phyloP scores from a whole-genome alignment of 1,140 invertebrate species.

The Tetragnatha versicolor region DNA sequence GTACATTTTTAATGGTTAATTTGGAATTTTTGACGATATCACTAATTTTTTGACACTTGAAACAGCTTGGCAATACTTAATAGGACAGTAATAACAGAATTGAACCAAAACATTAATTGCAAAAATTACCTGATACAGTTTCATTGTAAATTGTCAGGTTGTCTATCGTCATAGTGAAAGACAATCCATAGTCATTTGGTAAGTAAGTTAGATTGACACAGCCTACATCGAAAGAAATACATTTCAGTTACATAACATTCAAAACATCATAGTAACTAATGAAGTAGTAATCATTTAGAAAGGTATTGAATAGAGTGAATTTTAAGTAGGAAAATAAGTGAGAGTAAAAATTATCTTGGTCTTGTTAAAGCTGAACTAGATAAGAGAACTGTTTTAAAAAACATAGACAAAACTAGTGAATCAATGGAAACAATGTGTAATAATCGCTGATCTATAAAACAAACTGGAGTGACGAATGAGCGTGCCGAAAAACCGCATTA shows the following conservation, averaged over 20 bases:
- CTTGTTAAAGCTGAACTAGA: too few species aligned
- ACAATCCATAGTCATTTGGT: conserved; percentile 60
- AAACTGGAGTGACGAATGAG: too few species aligned
- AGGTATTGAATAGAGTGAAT: background rate
- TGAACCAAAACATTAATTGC: background rate
- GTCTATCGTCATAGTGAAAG: conserved; percentile 60
- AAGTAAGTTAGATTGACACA: conserved; percentile 63
- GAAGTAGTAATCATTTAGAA: background rate
- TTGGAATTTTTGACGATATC: background rate
- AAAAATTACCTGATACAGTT: conserved; percentile 60
- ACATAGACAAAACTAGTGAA: too few species aligned
- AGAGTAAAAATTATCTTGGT: too few species aligned
- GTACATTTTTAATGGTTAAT: background rate
- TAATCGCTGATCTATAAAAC: too few species aligned
- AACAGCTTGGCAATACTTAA: background rate
- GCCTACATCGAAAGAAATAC: conserved; percentile 56
- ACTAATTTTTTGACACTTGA: too few species aligned
- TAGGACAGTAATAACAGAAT: background rate
- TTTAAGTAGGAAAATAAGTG: too few species aligned
- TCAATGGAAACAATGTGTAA: too few species aligned
- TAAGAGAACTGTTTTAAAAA: too few species aligned
- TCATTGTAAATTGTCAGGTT: conserved; percentile 60
- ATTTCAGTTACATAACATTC: conserved; percentile 55
- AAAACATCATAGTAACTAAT: background rate
- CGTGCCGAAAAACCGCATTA: too few species aligned